Evolutionary conservation across 2,113 vertebrate species (phyloP).

Genomic region (Asarcornis scutulata): DNA sequence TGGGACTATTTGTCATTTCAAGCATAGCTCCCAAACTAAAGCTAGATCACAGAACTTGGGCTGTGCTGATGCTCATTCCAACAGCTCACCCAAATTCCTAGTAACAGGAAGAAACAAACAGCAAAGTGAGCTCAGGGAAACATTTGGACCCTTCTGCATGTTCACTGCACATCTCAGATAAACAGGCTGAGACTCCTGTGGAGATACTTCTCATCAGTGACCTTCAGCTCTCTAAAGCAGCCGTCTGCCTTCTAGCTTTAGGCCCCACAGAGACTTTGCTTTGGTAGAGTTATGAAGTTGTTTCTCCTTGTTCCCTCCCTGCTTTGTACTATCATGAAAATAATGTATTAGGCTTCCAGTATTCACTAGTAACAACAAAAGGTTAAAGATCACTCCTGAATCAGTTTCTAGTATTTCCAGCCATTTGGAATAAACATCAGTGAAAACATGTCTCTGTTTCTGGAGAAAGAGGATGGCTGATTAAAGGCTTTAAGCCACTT

Average conservation of each 20-base stretch:
- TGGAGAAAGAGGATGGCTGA: background rate
- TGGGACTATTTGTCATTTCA: background rate
- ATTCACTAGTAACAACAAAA: background rate
- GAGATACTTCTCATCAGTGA: background rate
- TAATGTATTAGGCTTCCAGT: background rate
- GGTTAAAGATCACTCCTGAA: background rate
- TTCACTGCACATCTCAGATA: background rate
- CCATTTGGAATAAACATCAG: background rate
- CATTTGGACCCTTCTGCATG: background rate
- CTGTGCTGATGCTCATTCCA: background rate
- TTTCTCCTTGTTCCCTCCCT: background rate
- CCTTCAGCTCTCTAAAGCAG: fast-evolving
- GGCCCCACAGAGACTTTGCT: background rate
- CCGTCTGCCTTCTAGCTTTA: background rate
- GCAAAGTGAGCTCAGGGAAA: background rate
- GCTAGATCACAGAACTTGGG: background rate
- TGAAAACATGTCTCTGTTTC: background rate
- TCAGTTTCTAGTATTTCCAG: background rate
- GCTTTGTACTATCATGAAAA: background rate
- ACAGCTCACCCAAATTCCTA: background rate
- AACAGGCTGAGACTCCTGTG: background rate
- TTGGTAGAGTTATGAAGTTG: background rate
- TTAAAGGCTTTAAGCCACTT: background rate
- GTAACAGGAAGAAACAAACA: background rate
- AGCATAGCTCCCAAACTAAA: background rate